Evolutionary conservation across 1,140 invertebrate species (phyloP), one percentile per base, ranked within the genome.

Genomic region (Phthorimaea operculella): DNA sequence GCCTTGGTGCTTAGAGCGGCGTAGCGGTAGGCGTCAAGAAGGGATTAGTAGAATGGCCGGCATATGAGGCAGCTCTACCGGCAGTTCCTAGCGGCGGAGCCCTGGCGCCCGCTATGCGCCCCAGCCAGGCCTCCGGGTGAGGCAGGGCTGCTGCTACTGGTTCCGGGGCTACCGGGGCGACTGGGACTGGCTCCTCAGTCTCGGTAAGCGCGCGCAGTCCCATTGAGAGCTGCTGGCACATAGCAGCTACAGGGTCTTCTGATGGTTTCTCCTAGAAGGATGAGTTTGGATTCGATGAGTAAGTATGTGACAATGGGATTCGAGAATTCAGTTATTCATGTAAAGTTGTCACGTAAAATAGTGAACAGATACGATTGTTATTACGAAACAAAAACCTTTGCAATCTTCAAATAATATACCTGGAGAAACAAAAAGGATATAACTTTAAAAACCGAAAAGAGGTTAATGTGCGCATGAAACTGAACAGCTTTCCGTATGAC

Each of bases 91-190:
- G 68, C 7, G 70, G 51, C 49, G 74, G 89, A 48, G 91, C 90
- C 51, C 12, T 16, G 16, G 16, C 44, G 44, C 44, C 44, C 1
- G 48, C 48, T 2, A 93, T 88, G 52, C 90, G 90, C 6, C 92
- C 92, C 45, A 94, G 66, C 92, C 92, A 93, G 63, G 93, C 92
- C 51, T 94, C 92, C 0, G 91, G 91, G 77, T 89, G 90, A 0
- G 92, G 92, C 62, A 93, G 78, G 54, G 67, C 70, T 14, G 70
- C 64, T 9, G 59, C 55, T 10, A 75, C 57, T 63, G 66, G 69
- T 58, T 60, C 71, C 66, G 61, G 76, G 64, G 48, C 63, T 63
- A 56, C 51, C 61, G 51, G 58, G 54, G 68, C 65, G 45, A 66
- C 72, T 15, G 67, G 69, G 57, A 68, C 69, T 10, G 76, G 75